Evolutionary conservation across 2,888 invertebrate genomes (phyloP), one percentile per base, ranked within the genome.

Genomic region (Mythimna albipuncta): DNA sequence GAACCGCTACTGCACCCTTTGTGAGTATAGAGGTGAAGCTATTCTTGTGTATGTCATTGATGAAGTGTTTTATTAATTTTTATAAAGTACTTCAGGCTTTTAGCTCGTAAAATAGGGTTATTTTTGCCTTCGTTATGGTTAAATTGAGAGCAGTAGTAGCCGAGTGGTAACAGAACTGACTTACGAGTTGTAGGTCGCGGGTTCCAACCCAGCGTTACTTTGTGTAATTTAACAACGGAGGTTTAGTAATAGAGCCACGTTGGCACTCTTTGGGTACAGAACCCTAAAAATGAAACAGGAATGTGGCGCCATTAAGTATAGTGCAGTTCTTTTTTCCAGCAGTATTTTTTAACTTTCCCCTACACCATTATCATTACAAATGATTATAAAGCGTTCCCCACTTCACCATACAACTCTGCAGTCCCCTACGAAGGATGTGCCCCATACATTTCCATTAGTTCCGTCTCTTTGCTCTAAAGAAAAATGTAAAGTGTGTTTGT

Each of bases 31-130:
- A 59, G 72, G 50, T 16, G 3, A 21, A 62, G 21, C 57, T 80
- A 83, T 83, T 77, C 69, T 74, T 70, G 74, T 72, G 72, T 64
- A 59, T 61, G 66, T 26, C 85, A 74, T 82, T 82, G 57, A 85
- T 74, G 59, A 57, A 67, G n/a, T 54, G 19, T 55, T 35, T 68
- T 57, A 58, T 54, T 52, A 57, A 41, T 64, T 71, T 47, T 54
- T 50, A 47, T 55, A 26, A 66, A 52, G 2, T 55, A 1, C 35
- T 44, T 54, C 11, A 61, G 54, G 32, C 19, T 61, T n/a, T 35
- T 16, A 6, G 16, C n/a, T 52, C 16, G 16, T 2, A 0, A 16
- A 6, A 16, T 0, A 5, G 13, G 44, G 26, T 68, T 77, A 77
- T 52, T 58, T 52, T 67, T 41, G 57, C 9, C 5, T 58, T 35